These are phyloP conservation scores for Drosophila aff. DNA, from an alignment of 1,140 invertebrate genomes.

Conservation along the genomic window DNA sequence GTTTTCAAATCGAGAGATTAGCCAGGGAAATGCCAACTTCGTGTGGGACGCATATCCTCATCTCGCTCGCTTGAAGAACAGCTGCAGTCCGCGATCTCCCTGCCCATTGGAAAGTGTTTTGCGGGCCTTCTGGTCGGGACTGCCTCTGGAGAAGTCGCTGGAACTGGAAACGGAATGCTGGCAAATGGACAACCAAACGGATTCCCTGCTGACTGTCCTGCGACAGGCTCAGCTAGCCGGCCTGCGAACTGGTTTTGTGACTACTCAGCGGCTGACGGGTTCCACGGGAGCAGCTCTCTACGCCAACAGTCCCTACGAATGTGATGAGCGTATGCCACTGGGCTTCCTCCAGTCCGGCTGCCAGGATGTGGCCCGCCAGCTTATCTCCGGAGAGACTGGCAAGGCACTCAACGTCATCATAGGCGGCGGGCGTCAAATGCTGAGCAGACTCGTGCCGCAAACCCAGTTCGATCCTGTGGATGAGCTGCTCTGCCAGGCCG, in stretches of 20 bases:
- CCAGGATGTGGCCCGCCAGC: constrained; percentile 59
- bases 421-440: constrained; percentile 71
- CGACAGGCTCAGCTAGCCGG: constrained; percentile 62
- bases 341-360: constrained; percentile 34
- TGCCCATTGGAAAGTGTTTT: constrained; percentile 42
- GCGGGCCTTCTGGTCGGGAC: constrained; percentile 55
- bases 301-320: constrained; percentile 49
- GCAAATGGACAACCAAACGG: constrained; percentile 17
- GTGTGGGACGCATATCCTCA: constrained; percentile 66
- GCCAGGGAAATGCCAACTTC: constrained; percentile 5
- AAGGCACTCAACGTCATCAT: constrained; percentile 60
- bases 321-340: constrained; percentile 56
- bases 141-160: constrained; percentile 22
- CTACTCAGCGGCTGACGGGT: constrained; percentile 62
- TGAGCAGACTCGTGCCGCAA: constrained; percentile 43
- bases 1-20: constrained; percentile 6
- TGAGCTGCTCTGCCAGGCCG: constrained; percentile 54
- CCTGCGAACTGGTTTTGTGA: constrained; percentile 70
- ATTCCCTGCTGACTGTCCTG: constrained; percentile 47
- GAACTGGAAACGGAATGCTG: constrained; percentile 6
- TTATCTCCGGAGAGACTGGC: constrained; percentile 47
- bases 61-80: constrained; percentile 51
- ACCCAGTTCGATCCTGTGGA: constrained; percentile 44
- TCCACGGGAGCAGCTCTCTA: constrained; percentile 54
- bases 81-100: constrained; percentile 48